Base-by-base conservation (phyloP, 2,888 invertebrate species). In the Venusia cambrica region DNA sequence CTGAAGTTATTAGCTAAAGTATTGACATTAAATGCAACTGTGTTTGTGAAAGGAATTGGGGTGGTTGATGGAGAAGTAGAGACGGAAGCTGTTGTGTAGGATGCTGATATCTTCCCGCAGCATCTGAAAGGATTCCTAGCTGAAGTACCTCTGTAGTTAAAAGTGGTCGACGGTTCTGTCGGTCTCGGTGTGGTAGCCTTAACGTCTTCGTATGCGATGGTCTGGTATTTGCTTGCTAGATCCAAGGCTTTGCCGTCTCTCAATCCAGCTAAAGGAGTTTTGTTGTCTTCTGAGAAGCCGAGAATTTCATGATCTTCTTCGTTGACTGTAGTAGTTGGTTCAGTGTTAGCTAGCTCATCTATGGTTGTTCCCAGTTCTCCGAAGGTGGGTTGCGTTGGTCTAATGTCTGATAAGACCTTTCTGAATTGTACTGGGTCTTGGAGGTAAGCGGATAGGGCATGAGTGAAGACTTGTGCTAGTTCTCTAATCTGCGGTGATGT, bases 401-500 rank as follows among this genome's bases (percentile, higher is more conserved):
- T 87, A 1, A 94, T 92, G 48, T 93, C 92, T 3, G 93, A 92
- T 8, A 96, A 70, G 8, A 92, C 92, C 59, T 91, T 92, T 48
- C 93, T 91, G 55, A 95, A 95, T 30, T 91, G 91, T n/a, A 92
- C 91, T 1, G 95, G 95, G 69, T 95, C 93, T 70, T 95, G 92
- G 2, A 96, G 80, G 52, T 95, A 96, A 0, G 93, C 94, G 1
- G 94, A 93, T 6, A 96, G 73, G 0, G 95, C 95, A 58, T 94
- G 92, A 0, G 95, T 95, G 56, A 96, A 96, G 2, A 95, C 93
- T 73, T 94, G 93, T 0, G 95, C 95, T 2, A 95, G 72, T 70
- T 95, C 93, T 29, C 95, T 88, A 0, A 95, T 89, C 71, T 92
- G 89, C n/a, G 93, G 89, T 44, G 75, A 88, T 14, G 72, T 85